Conservation (phyloP, 2,888 invertebrate genomes). For the Chrysina gloriosa region DNA sequence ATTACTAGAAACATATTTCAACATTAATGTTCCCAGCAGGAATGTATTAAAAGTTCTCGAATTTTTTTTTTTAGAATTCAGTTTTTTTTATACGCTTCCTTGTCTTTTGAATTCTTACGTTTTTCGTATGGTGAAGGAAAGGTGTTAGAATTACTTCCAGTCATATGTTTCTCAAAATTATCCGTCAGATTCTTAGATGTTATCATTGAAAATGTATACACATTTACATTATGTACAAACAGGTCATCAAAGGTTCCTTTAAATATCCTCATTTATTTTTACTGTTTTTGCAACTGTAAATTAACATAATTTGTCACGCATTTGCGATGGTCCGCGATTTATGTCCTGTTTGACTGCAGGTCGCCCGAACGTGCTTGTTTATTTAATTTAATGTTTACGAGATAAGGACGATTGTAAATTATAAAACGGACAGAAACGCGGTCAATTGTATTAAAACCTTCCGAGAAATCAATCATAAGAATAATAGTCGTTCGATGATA, state of each 20-base stretch:
- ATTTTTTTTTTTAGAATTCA: constrained; percentile 30
- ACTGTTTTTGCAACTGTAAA: constrained; percentile 37
- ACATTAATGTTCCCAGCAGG: constrained; percentile 40
- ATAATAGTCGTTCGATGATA: constrained; percentile 22
- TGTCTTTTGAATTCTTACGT: too few relatives aligned
- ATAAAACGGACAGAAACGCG: constrained; percentile 30
- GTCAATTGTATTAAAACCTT: constrained; percentile 32
- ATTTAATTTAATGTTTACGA: constrained; percentile 38
- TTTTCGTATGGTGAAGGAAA: too few relatives aligned
- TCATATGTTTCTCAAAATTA: constrained; percentile 3
- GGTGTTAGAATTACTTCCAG: background rate
- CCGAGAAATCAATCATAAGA: constrained; percentile 38
- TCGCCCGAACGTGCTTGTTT: constrained; percentile 33
- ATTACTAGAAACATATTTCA: constrained; percentile 42
- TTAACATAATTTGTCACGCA: constrained; percentile 36
- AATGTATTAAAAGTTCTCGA: constrained; percentile 40
- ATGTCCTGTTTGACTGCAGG: constrained; percentile 37
- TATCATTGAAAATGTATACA: constrained; percentile 16
- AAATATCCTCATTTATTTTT: constrained; percentile 37
- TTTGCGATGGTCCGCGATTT: constrained; percentile 37
- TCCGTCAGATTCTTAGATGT: constrained; percentile 16
- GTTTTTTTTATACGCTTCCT: constrained; percentile 21
- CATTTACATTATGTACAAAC: constrained; percentile 27
- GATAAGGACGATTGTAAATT: constrained; percentile 38
- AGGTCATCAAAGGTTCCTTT: constrained; percentile 37